These are phyloP conservation scores for Aphaenogaster ashmeadi DNA, from an alignment of 1,140 invertebrate species.

Conservation along the genomic window DNA sequence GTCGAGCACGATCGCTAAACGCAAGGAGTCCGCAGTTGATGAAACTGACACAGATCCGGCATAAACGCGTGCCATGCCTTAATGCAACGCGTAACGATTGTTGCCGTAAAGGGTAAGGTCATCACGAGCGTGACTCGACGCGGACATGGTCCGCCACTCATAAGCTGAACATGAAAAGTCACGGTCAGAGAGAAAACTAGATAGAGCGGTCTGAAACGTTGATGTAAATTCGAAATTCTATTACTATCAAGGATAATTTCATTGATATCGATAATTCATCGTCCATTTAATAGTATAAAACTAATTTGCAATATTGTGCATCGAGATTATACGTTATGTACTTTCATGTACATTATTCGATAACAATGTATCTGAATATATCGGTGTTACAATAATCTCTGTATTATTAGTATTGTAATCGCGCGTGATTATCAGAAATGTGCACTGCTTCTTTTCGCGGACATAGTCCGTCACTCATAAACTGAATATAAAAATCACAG, in stretches of 20 bases:
- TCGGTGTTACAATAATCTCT: background rate
- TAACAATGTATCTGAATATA: background rate
- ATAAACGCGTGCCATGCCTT: slow-evolving; percentile 7
- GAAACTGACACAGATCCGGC: slow-evolving; percentile 21
- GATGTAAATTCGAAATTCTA: background rate
- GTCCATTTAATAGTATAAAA: background rate
- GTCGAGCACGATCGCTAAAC: slow-evolving; percentile 15
- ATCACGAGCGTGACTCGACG: slow-evolving; percentile 57
- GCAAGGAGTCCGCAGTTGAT: slow-evolving; percentile 10
- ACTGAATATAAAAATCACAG: slow-evolving; percentile 27
- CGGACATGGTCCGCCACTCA: slow-evolving; percentile 55
- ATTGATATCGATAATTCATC: background rate
- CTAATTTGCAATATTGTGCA: background rate
- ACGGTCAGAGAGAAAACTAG: slow-evolving; percentile 3
- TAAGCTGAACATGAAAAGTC: slow-evolving; percentile 27
- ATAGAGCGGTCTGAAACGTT: background rate
- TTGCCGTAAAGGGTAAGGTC: slow-evolving; percentile 73
- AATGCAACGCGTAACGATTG: slow-evolving; percentile 39
- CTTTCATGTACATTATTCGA: background rate
- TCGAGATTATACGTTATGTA: background rate
- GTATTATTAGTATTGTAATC: background rate
- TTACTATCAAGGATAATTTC: background rate
- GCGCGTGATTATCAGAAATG: no score
- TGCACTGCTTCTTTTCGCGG: background rate
- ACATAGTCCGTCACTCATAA: slow-evolving; percentile 49